Percentiles rank a stretch among this genome's conserved stretches.
Conservation (phyloP, 2,797 vertebrate genomes). For the Eulemur rubriventer region DNA sequence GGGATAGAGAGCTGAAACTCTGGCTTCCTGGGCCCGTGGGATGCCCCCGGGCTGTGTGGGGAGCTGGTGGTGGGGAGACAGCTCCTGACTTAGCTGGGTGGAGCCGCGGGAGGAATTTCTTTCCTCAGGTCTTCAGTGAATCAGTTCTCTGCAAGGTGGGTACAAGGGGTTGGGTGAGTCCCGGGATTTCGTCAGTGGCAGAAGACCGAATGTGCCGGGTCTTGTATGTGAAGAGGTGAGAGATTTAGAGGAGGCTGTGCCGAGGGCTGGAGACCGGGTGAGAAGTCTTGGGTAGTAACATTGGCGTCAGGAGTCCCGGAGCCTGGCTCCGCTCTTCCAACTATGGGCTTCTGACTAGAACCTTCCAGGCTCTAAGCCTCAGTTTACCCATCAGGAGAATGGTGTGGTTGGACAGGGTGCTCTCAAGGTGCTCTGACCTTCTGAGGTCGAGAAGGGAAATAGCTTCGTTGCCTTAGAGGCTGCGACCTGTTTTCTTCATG, state of each 20-base stretch:
- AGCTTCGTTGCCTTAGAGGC: not conserved
- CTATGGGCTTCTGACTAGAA: not conserved
- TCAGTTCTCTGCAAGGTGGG: not conserved
- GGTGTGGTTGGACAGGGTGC: not conserved
- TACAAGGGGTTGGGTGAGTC: not conserved
- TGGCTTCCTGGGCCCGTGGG: not conserved
- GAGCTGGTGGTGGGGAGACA: not conserved
- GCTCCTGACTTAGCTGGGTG: not conserved
- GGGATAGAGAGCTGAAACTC: not conserved
- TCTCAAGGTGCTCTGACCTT: not conserved
- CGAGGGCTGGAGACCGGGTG: not conserved
- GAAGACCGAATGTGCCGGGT: not conserved
- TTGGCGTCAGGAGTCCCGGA: not conserved
- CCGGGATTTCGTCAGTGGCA: not conserved
- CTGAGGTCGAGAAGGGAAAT: constrained; percentile 9
- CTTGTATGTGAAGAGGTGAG: not conserved
- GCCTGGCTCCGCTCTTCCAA: not conserved
- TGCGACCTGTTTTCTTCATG: constrained; percentile 11
- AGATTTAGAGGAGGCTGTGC: not conserved
- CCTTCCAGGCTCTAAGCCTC: not conserved
- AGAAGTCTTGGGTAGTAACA: not conserved
- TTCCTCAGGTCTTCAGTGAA: not conserved
- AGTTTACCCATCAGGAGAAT: not conserved
- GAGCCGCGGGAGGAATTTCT: not conserved
- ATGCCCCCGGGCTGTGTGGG: not conserved